Base-by-base conservation (phyloP, 1,140 invertebrate species). In the Mamestra configurata region DNA sequence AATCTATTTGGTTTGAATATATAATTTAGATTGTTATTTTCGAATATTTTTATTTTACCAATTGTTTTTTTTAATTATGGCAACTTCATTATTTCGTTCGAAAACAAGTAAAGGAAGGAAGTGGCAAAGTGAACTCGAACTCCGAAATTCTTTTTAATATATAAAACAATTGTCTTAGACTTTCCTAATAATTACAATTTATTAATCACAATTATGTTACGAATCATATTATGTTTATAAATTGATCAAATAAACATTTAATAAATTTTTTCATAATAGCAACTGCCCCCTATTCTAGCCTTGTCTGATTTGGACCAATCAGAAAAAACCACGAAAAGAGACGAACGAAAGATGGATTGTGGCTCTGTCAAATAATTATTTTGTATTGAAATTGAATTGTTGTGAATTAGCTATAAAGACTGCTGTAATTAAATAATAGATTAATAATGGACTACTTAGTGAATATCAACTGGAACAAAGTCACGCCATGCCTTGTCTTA, bases 381-480 rank as follows among this genome's bases (percentile, higher is more conserved):
- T 95, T 93, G 87, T 90, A 90, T 90, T 84, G 86, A 85, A 82
- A 91, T 86, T 81, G 82, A 88, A 87, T 89, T 89, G 84, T 84
- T 89, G 88, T 89, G 75, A 88, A 90, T 88, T 86, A 82, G 53
- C 81, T 78, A 78, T 89, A 86, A 91, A 78, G 80, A 88, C 79
- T 89, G 82, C 80, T 80, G 80, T 90, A 88, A 78, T 84, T 84
- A 89, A 87, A 87, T 84, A 84, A 85, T 82, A 82, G 80, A 72
- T 83, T 88, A 86, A 94, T 88, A 87, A 95, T 95, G 93, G 93
- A 95, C 89, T 90, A 83, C 86, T 75, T 95, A 90, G 85, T 85
- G 57, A 95, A 92, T 91, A 90, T 93, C 72, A 94, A 92, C 82
- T 94, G 94, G 94, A 95, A 95, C 89, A 95, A 94, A 93, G 81